phyloP scores from a whole-genome alignment of 2,797 vertebrate species.

The Lepidocolaptes lacrymiger region DNA sequence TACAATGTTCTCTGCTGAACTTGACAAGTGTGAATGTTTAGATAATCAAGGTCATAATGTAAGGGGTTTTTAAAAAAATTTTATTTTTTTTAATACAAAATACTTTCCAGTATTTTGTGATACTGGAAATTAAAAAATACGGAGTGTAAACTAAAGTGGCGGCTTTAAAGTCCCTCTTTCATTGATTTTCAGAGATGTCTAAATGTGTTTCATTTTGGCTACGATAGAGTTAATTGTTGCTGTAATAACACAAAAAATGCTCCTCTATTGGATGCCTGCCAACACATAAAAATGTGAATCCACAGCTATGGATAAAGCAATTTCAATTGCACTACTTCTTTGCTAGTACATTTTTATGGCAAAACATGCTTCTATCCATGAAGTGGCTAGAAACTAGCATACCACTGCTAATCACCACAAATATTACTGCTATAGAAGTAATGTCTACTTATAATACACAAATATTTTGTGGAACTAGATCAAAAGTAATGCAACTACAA shows the following conservation, averaged over 20 bases:
- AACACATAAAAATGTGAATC: conserved; percentile 47
- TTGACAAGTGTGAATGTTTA: background rate
- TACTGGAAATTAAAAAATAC: conserved; percentile 21
- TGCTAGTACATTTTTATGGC: background rate
- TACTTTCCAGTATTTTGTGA: conserved; percentile 35
- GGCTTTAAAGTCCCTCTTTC: background rate
- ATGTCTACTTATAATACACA: background rate
- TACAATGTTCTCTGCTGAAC: background rate
- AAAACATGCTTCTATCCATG: background rate
- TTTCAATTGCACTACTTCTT: background rate
- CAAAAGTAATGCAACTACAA: background rate
- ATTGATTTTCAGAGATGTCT: conserved; percentile 1
- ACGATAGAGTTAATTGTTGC: conserved; percentile 64
- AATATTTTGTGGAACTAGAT: background rate
- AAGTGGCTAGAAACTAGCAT: conserved; percentile 4
- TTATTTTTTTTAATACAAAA: no score
- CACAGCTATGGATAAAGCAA: conserved; percentile 40
- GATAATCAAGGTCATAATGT: background rate
- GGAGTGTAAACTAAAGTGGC: conserved; percentile 5
- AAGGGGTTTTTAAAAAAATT: background rate
- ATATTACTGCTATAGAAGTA: background rate
- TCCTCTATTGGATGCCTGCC: conserved; percentile 34
- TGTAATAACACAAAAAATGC: conserved; percentile 36
- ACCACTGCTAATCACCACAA: background rate
- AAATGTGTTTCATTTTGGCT: conserved; percentile 43